phyloP scores from a whole-genome alignment of 1,140 invertebrate species.

The Panulirus ornatus region DNA sequence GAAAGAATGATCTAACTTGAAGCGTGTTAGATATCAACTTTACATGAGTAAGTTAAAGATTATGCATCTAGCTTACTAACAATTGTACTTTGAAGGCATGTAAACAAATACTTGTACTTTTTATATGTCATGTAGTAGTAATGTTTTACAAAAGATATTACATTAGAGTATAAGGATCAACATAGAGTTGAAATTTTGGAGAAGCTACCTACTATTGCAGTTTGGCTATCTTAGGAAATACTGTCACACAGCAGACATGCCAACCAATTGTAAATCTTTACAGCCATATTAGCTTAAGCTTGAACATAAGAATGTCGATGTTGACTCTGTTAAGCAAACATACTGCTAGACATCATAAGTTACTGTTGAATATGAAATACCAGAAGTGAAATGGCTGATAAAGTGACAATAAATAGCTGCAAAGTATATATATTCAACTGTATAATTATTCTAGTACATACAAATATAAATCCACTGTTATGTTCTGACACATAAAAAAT shows the following conservation, averaged over 20 bases:
- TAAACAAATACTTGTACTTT: conserved; percentile 40
- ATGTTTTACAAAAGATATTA: neutral
- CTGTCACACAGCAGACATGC: neutral
- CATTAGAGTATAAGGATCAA: neutral
- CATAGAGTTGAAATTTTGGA: neutral
- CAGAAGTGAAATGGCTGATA: neutral
- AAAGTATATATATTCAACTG: neutral
- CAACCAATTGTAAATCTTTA: neutral
- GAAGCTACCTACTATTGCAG: neutral
- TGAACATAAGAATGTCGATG: neutral
- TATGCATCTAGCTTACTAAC: conserved; percentile 10
- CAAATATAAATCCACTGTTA: conserved; percentile 6
- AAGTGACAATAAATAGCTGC: neutral
- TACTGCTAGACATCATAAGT: neutral
- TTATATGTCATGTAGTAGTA: conserved; percentile 14
- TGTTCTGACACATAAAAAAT: neutral
- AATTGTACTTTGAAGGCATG: conserved; percentile 46
- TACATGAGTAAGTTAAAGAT: conserved; percentile 11
- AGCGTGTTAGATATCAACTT: neutral
- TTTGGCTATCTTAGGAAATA: neutral
- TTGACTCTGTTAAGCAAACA: neutral
- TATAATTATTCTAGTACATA: neutral
- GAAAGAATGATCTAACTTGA: neutral
- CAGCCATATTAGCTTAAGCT: neutral
- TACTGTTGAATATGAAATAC: neutral